Base-by-base conservation (phyloP, 1,140 invertebrate species). In the Argopecten irradians region DNA sequence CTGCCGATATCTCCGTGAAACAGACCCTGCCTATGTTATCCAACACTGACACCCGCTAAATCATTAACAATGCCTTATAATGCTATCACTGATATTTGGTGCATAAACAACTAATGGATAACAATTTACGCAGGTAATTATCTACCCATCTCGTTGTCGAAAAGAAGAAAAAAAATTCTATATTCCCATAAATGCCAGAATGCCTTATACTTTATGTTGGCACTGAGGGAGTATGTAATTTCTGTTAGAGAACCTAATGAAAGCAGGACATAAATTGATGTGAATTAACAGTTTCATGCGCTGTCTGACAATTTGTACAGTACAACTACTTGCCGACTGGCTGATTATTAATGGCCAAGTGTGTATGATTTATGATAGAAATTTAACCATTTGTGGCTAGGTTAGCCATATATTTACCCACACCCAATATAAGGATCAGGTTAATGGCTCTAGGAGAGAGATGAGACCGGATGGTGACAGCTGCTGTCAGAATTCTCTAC, bases 331-430 rank as follows among this genome's bases (percentile, higher is more conserved):
- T 71, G 55, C 22, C n/a, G 22, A 71, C 1, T 71, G 5, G 11
- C 55, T 71, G n/a, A 71, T 71, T 71, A 71, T 71, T 71, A 71
- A 71, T 28, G 55, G 55, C 55, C 28, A 28, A 71, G 55, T 71
- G 55, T 71, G 55, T 71, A 71, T 71, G 55, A 71, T 71, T 71
- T 71, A 71, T 71, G 55, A 5, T 71, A 16, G n/a, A 71, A 71
- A 71, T 71, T 71, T 71, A 71, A 71, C 55, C 55, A 71, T 71
- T 71, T 71, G 55, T 71, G 55, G 55, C 5, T 71, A n/a, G 16
- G 55, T 71, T 71, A n/a, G n/a, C n/a, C n/a, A 71, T 71, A 16
- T 71, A 71, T 71, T 71, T 71, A 71, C 55, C n/a, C 55, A 71
- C 55, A 28, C 0, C 1, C 22, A 71, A 71, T n/a, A n/a, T 5